These are phyloP conservation scores for Drosophila mercatorum DNA, from an alignment of 2,888 invertebrate species.

Conservation along the genomic window DNA sequence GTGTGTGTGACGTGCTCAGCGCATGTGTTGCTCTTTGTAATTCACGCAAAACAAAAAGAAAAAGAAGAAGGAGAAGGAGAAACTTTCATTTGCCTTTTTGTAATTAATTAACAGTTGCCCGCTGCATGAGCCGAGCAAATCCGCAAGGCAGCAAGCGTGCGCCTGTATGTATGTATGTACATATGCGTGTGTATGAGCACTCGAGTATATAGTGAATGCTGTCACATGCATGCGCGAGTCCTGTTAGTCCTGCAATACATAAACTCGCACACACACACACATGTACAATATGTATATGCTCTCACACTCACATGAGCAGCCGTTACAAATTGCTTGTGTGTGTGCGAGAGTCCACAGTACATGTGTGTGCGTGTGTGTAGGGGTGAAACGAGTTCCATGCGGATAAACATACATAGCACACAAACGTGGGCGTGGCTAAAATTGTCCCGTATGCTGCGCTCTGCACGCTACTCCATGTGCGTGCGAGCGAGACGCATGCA, in stretches of 20 bases:
- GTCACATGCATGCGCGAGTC: slow-evolving; percentile 53
- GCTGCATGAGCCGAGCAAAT: slow-evolving; percentile 36
- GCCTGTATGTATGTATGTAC: neutral
- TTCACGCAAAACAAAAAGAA: slow-evolving; percentile 37
- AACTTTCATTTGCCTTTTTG: slow-evolving; percentile 68
- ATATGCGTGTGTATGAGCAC: neutral
- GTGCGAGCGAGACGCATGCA: slow-evolving; percentile 41
- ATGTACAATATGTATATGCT: slow-evolving; percentile 5
- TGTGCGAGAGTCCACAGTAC: slow-evolving; percentile 37
- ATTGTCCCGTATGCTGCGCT: slow-evolving; percentile 37
- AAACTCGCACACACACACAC: slow-evolving; percentile 25
- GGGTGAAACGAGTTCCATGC: slow-evolving; percentile 57
- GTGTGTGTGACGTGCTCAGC: neutral
- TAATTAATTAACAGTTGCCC: slow-evolving; percentile 66
- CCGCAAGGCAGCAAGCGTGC: slow-evolving; percentile 20
- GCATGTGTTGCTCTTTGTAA: slow-evolving; percentile 28
- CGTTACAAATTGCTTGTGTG: slow-evolving; percentile 33
- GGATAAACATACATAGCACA: slow-evolving; percentile 45
- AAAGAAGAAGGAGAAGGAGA: slow-evolving; percentile 22
- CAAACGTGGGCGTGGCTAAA: slow-evolving; percentile 58
- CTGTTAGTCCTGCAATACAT: slow-evolving; percentile 55
- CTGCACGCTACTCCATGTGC: slow-evolving; percentile 12
- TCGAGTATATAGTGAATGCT: slow-evolving; percentile 15
- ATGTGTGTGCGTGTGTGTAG: slow-evolving; percentile 26
- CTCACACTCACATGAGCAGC: slow-evolving; percentile 32